Evolutionary conservation across 2,113 vertebrate species (phyloP).

Genomic region (Gymnorhina tibicen): DNA sequence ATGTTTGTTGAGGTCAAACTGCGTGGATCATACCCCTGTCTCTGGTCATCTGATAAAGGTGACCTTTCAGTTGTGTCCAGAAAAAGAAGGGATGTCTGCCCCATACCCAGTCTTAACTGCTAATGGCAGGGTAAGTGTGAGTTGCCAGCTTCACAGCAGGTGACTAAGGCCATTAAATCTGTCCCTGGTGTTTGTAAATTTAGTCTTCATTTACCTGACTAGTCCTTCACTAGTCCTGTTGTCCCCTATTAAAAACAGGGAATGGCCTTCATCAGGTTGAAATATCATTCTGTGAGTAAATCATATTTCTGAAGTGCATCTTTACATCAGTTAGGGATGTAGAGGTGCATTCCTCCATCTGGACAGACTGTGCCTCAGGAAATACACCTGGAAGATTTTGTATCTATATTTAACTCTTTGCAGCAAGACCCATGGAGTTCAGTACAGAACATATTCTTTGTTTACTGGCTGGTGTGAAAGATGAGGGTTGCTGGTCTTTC

Average conservation of each 20-base stretch:
- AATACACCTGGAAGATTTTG: background rate
- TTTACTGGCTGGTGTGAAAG: background rate
- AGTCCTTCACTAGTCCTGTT: background rate
- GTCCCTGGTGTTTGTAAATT: background rate
- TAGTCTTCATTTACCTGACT: background rate
- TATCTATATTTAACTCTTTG: background rate
- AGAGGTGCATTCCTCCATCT: background rate
- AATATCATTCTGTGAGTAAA: background rate
- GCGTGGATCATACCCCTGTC: background rate
- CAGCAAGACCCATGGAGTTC: background rate
- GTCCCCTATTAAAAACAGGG: background rate
- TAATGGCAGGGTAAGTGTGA: background rate
- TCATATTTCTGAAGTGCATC: background rate
- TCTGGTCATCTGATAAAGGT: background rate
- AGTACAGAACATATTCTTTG: background rate
- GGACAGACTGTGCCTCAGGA: background rate
- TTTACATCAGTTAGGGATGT: background rate
- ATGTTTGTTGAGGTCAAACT: background rate
- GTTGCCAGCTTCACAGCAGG: background rate
- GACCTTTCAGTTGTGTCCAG: background rate
- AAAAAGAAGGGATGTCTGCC: background rate
- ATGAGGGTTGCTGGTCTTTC: background rate
- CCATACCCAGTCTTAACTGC: background rate
- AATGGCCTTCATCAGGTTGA: background rate
- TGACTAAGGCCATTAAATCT: background rate